phyloP scores from a whole-genome alignment of 1,140 invertebrate species.

The Drosophila sproati region DNA sequence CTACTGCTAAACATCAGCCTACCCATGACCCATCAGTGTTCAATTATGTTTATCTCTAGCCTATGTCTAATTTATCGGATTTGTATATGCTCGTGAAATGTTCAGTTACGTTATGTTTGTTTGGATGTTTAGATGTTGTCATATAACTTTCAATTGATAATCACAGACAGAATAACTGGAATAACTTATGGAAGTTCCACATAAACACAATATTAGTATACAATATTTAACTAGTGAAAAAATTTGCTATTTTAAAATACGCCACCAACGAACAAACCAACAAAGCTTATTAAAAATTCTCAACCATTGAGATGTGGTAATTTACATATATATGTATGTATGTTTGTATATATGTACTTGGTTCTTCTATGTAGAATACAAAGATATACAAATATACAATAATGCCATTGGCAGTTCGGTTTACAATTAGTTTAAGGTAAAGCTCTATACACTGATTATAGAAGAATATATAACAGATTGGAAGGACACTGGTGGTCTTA shows the following conservation, averaged over 20 bases:
- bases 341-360: constrained; percentile 23
- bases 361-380: neutral
- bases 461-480: constrained; percentile 40
- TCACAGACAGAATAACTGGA: constrained; percentile 79
- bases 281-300: constrained; percentile 50
- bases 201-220: constrained; percentile 33
- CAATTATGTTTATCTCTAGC: constrained; percentile 35
- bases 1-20: constrained; percentile 80
- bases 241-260: constrained; percentile 77
- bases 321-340: constrained; percentile 32
- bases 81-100: constrained; percentile 59
- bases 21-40: constrained; percentile 70
- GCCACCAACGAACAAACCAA: constrained; percentile 47
- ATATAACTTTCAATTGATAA: constrained; percentile 69
- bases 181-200: constrained; percentile 67
- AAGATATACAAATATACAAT: constrained; percentile 38
- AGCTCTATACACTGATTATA: constrained; percentile 57
- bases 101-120: constrained; percentile 62
- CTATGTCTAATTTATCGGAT: constrained; percentile 50
- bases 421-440: constrained; percentile 60
- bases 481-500: constrained; percentile 77
- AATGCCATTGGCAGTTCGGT: constrained; percentile 65
- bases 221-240: constrained; percentile 70
- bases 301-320: constrained; percentile 29
- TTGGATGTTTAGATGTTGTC: constrained; percentile 50